Conservation (phyloP, 2,888 invertebrate genomes). For the Junonia oenone region DNA sequence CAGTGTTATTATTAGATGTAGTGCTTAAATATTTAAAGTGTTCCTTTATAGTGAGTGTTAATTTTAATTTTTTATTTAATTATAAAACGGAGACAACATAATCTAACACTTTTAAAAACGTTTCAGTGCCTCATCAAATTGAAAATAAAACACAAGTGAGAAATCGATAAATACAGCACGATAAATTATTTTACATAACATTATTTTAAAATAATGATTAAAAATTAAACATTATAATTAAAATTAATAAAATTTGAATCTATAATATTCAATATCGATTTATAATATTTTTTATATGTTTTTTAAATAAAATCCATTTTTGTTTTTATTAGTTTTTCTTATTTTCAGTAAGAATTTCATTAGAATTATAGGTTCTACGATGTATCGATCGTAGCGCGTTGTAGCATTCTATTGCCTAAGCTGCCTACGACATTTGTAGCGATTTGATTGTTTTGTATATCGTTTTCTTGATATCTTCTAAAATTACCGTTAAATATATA, state of each 20-base stretch:
- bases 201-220: neutral
- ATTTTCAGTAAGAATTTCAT: neutral
- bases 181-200: neutral
- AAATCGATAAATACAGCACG: neutral
- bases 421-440: slow-evolving; percentile 13
- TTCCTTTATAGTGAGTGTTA: slow-evolving; percentile 24
- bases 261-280: no score
- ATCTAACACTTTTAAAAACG: neutral
- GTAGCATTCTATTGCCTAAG: slow-evolving; percentile 17
- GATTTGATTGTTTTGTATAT: slow-evolving; percentile 5
- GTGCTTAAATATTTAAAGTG: slow-evolving; percentile 21
- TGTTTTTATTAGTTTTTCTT: neutral
- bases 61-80: slow-evolving; percentile 6
- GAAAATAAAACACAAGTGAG: neutral
- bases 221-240: no score
- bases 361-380: neutral
- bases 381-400: slow-evolving; percentile 22
- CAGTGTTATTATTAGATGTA: slow-evolving; percentile 55
- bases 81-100: no score
- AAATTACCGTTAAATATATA: neutral
- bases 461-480: neutral
- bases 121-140: slow-evolving; percentile 10
- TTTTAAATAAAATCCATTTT: neutral
- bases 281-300: neutral
- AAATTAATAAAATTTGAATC: no score